Base-by-base conservation (phyloP, 2,888 invertebrate genomes). In the Atethmia centrago region DNA sequence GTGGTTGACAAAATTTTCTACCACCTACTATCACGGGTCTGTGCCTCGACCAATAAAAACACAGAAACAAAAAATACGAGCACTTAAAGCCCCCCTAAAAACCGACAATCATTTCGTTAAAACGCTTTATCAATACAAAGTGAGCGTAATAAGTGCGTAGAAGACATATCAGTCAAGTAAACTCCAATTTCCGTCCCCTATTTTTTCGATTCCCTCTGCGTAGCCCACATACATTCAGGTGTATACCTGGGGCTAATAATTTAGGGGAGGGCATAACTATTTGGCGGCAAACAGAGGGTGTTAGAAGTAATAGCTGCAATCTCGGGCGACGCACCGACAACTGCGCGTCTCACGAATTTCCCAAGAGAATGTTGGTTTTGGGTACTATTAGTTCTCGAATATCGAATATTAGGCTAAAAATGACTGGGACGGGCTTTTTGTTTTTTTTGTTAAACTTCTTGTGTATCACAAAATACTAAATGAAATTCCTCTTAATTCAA, bases 261-360 rank as follows among this genome's bases (percentile, higher is more conserved):
- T 94, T 93, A 92, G 90, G 90, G 89, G 89, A 87, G 90, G 90
- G 90, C 90, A 94, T 93, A 94, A 94, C 94, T 95, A 95, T 94
- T 91, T 92, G 86, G 88, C 84, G 88, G 94, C 92, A 94, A 95
- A 94, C 95, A 93, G 91, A 91, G 91, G 94, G 94, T 88, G 93
- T 92, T 91, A 90, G 91, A 89, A 94, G 93, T 95, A 94, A 95
- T 95, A 93, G 94, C 92, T 91, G 92, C 95, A 95, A 96, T 95
- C 95, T 94, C 93, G 88, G 88, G 88, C 89, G 90, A 91, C 91
- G 89, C 91, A 90, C 88, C 89, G 88, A 87, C 90, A 87, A 86
- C 88, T 88, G 78, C 80, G 76, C 90, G 93, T 92, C 93, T 92
- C 88, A 89, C 87, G 92, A 93, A 96, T 95, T 95, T 96, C 96